phyloP scores from a whole-genome alignment of 2,888 invertebrate genomes.

The Tanypteryx hageni region DNA sequence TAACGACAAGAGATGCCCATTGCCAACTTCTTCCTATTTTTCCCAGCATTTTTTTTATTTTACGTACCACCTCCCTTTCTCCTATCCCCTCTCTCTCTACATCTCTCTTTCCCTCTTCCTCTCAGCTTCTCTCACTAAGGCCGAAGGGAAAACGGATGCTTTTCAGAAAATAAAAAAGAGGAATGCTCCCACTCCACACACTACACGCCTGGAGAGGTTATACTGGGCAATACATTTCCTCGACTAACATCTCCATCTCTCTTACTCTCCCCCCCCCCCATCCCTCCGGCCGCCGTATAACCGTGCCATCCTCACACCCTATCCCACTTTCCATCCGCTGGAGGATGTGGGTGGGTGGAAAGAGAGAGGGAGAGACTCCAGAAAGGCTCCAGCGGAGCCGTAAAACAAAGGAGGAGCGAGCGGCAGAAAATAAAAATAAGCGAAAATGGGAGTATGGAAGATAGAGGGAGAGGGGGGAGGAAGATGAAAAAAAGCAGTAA shows the following conservation, averaged over 20 bases:
- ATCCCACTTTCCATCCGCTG: not conserved
- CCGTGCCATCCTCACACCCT: no score
- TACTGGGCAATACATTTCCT: constrained; percentile 6
- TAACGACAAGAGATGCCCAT: no score
- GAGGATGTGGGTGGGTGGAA: not conserved
- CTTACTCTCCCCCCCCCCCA: not conserved
- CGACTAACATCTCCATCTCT: not conserved
- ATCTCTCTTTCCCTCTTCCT: not conserved
- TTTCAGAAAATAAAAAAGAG: not conserved
- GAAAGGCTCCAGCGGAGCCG: constrained; percentile 10
- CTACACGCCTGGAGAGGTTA: not conserved
- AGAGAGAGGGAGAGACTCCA: not conserved
- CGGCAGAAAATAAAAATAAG: not conserved
- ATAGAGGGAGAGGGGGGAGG: not conserved
- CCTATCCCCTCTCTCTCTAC: not conserved
- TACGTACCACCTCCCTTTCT: no score
- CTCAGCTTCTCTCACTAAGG: not conserved
- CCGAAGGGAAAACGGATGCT: not conserved
- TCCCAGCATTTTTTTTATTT: no score
- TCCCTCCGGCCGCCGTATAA: not conserved
- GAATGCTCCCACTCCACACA: not conserved
- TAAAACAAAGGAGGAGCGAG: not conserved
- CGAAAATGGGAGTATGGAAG: not conserved
- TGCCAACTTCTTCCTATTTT: no score
- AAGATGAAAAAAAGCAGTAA: not conserved